Evolutionary conservation across 2,797 vertebrate species (phyloP).

Genomic region (Anas capensis): DNA sequence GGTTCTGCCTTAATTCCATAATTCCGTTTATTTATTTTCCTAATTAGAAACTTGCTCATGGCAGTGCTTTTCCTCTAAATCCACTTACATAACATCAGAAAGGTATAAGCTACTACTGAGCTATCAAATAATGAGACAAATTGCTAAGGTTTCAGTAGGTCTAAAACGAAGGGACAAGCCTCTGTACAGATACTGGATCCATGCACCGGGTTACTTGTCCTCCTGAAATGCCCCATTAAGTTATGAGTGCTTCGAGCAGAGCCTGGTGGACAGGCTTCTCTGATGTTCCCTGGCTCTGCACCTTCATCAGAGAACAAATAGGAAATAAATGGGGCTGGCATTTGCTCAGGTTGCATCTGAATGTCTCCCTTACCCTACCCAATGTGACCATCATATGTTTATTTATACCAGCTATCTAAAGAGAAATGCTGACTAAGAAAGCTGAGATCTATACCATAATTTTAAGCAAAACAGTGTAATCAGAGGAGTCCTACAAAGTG

Average conservation of each 20-base stretch:
- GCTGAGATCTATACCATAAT: accelerated
- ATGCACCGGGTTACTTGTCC: neutral
- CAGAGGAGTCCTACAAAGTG: neutral
- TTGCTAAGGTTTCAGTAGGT: neutral
- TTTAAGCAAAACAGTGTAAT: neutral
- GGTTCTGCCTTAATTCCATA: slow-evolving; percentile 59
- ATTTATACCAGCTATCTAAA: neutral
- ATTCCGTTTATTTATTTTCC: slow-evolving; percentile 63
- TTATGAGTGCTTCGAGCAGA: neutral
- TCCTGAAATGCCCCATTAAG: neutral
- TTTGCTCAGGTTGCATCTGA: neutral
- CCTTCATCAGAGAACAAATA: neutral
- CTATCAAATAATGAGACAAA: neutral
- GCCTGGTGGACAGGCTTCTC: neutral
- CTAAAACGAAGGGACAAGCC: neutral
- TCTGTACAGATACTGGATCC: neutral
- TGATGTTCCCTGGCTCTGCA: neutral
- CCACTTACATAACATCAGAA: slow-evolving; percentile 40
- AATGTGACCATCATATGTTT: neutral
- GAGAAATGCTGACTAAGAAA: neutral
- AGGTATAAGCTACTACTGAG: neutral
- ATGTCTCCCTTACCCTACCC: neutral
- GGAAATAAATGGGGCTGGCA: neutral
- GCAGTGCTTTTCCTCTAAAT: slow-evolving; percentile 23
- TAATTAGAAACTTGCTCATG: slow-evolving; percentile 46